Evolutionary conservation across 2,113 vertebrate genomes (phyloP).

Genomic region (Eidolon helvum): DNA sequence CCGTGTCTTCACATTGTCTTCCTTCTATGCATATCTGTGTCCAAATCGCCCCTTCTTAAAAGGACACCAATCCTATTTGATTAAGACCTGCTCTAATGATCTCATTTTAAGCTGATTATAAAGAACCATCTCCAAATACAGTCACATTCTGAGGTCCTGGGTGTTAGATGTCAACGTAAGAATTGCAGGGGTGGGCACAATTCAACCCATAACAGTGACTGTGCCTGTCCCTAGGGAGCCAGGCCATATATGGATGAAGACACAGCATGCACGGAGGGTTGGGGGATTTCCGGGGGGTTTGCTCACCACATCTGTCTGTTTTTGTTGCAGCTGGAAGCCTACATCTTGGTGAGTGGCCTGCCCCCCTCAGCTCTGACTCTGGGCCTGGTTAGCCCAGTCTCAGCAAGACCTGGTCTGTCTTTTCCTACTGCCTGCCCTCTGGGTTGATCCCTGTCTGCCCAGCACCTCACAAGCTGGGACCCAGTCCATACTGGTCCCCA

Average conservation of each 20-base stretch:
- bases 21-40: not conserved
- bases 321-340: constrained; percentile 91
- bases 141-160: not conserved
- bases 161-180: not conserved
- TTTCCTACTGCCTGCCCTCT: rapidly evolving
- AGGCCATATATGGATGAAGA: rapidly evolving
- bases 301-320: constrained; percentile 17
- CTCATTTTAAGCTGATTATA: not conserved
- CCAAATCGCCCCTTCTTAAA: not conserved
- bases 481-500: rapidly evolving
- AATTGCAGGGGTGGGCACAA: not conserved
- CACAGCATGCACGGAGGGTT: rapidly evolving
- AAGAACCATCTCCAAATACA: not conserved
- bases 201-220: not conserved
- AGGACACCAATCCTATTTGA: not conserved
- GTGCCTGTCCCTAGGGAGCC: not conserved
- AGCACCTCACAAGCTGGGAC: not conserved
- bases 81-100: not conserved
- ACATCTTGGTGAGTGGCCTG: constrained; percentile 91
- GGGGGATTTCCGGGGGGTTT: not conserved
- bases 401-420: not conserved
- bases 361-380: not conserved
- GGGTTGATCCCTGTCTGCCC: not conserved
- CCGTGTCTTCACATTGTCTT: not conserved
- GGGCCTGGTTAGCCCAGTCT: not conserved